Evolutionary conservation across 2,888 invertebrate genomes (phyloP).

Genomic region (Myopa testacea): DNA sequence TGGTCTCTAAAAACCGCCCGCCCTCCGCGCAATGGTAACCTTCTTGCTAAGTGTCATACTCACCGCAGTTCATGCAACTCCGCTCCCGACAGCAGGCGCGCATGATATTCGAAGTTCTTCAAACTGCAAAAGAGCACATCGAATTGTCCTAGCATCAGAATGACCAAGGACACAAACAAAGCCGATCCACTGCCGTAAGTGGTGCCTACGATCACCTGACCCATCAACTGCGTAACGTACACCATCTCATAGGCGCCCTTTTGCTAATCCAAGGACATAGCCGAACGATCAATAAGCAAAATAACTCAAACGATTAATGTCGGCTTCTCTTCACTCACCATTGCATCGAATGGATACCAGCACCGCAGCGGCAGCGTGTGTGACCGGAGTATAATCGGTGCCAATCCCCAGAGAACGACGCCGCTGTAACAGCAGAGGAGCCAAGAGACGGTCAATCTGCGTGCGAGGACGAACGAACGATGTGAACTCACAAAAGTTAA

Average conservation of each 20-base stretch:
- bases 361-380: slow-evolving; percentile 58
- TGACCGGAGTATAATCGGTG: slow-evolving; percentile 56
- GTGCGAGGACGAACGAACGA: slow-evolving; percentile 48
- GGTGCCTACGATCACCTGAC: slow-evolving; percentile 57
- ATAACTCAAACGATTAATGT: background rate
- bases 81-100: slow-evolving; percentile 52
- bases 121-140: slow-evolving; percentile 66
- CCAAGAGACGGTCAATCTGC: slow-evolving; percentile 55
- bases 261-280: slow-evolving; percentile 41
- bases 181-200: slow-evolving; percentile 57
- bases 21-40: too few species aligned
- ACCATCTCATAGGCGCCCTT: slow-evolving; percentile 51
- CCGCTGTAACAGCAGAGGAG: slow-evolving; percentile 52
- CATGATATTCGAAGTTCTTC: slow-evolving; percentile 62
- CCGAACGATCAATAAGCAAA: background rate
- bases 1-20: too few species aligned
- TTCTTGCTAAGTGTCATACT: slow-evolving; percentile 28
- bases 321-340: slow-evolving; percentile 47
- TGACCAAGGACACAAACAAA: slow-evolving; percentile 60
- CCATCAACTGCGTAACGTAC: slow-evolving; percentile 59
- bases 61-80: slow-evolving; percentile 51
- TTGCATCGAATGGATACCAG: slow-evolving; percentile 65
- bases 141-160: slow-evolving; percentile 60
- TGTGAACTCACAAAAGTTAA: slow-evolving; percentile 58
- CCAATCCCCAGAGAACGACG: slow-evolving; percentile 56